Base-by-base conservation (phyloP, 2,797 vertebrate genomes). In the Pseudochromis fuscus region DNA sequence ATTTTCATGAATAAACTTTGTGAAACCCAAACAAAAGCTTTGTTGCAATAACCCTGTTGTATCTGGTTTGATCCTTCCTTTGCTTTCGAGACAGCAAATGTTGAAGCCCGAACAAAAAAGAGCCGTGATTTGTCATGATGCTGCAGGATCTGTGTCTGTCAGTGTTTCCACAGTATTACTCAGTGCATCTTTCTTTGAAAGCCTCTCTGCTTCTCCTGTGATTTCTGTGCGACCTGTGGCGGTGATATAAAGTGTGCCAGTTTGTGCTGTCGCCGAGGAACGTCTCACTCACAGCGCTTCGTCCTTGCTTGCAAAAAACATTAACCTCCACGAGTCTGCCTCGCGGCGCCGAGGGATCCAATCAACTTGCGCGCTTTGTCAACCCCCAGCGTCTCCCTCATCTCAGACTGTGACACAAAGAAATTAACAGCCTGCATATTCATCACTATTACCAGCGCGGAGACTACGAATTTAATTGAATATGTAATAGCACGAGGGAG, bases 341-440 rank as follows among this genome's bases (percentile, higher is more conserved):
- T 84, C 0, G 53, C 55, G 28, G 88, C 77, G 25, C 48, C 38
- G 1, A 76, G 69, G 64, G 78, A 90, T 82, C 86, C 87, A 89
- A 87, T 91, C 84, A 86, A 69, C 72, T 68, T 3, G 5, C 75
- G 55, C 40, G 55, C 75, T 79, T 83, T 76, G 75, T 84, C 80
- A 73, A 75, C 67, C 77, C 75, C 68, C 50, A 12, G 28, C 33
- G 68, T 71, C 80, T 81, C 75, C 58, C 56, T 60, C 68, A 61
- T 68, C 58, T 30, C 64, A 81, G 82, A 65, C 81, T 45, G 64
- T 58, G 75, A 73, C 82, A 81, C 71, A 77, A 84, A 82, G 80
- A 86, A 88, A 85, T 88, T 62, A 91, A 62, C 67, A 30, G 27
- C 53, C 59, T 71, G 68, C 87, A 72, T 85, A 89, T 90, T 89